Percentiles rank a stretch among this genome's conserved stretches.
Conservation (phyloP, 2,888 invertebrate species). For the Coelopa pilipes region DNA sequence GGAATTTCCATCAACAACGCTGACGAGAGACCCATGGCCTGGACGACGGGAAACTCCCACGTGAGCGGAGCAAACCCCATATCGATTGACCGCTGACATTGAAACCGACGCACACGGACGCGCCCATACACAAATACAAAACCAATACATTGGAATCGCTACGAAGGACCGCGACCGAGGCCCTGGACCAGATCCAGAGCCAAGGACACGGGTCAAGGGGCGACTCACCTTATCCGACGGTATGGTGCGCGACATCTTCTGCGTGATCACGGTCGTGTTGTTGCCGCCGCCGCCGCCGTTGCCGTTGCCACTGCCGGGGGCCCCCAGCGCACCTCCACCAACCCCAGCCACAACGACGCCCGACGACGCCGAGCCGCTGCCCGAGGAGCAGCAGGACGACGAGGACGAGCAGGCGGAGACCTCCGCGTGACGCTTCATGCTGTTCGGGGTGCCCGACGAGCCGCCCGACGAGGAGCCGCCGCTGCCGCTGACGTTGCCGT, state of each 20-base stretch:
- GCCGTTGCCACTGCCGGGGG: conserved; percentile 40
- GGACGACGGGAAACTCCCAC: no score
- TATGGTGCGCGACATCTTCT: conserved; percentile 80
- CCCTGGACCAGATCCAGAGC: neutral
- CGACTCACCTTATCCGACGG: conserved; percentile 84
- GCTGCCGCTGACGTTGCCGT: neutral
- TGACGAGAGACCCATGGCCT: no score
- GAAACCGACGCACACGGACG: no score
- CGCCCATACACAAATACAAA: no score
- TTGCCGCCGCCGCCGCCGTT: conserved; percentile 46
- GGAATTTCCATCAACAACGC: no score
- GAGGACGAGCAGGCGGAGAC: conserved; percentile 52
- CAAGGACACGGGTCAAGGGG: neutral
- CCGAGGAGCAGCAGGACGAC: conserved; percentile 51
- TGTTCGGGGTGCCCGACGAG: conserved; percentile 52
- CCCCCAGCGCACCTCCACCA: neutral
- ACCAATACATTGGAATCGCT: no score
- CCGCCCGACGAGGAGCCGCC: conserved; percentile 43
- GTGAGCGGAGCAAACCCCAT: no score
- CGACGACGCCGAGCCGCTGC: conserved; percentile 41
- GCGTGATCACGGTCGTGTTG: conserved; percentile 54
- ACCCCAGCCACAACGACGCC: conserved; percentile 37
- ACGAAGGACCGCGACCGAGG: neutral
- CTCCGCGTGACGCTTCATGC: conserved; percentile 51
- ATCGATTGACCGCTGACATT: no score